Conservation (phyloP, 2,888 invertebrate genomes). For the Actias luna region DNA sequence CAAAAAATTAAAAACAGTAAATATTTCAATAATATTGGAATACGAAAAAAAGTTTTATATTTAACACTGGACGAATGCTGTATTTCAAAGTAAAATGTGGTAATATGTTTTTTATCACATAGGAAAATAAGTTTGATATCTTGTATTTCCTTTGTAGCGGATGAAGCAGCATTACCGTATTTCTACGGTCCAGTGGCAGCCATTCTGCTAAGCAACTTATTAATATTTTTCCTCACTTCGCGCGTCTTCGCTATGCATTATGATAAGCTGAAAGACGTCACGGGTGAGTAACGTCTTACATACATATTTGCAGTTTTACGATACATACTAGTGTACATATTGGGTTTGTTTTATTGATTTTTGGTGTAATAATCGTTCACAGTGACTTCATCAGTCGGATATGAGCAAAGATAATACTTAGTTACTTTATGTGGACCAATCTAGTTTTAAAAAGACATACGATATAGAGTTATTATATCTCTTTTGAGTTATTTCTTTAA, state of each 20-base stretch:
- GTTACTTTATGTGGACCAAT: not conserved
- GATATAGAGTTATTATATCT: too few species aligned
- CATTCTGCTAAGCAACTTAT: constrained; percentile 75
- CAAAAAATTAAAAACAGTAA: too few species aligned
- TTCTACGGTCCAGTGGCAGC: constrained; percentile 84
- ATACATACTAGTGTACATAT: constrained; percentile 23
- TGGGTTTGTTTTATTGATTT: constrained; percentile 22
- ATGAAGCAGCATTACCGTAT: constrained; percentile 81
- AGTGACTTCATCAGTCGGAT: constrained; percentile 15
- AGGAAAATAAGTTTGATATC: too few species aligned
- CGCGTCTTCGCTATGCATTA: constrained; percentile 75
- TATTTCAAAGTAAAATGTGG: too few species aligned
- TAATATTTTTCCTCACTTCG: constrained; percentile 80
- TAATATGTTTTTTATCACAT: too few species aligned
- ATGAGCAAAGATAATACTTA: not conserved
- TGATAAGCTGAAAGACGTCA: constrained; percentile 74
- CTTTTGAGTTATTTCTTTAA: too few species aligned
- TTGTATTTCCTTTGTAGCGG: constrained; percentile 63
- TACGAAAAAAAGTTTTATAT: too few species aligned
- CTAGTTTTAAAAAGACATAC: too few species aligned
- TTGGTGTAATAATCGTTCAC: not conserved
- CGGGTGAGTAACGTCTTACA: constrained; percentile 55
- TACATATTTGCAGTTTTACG: constrained; percentile 25
- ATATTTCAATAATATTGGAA: too few species aligned
- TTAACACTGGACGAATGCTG: too few species aligned